Base-by-base conservation (phyloP, 2,113 vertebrate species). In the Nothocercus nigrocapillus region DNA sequence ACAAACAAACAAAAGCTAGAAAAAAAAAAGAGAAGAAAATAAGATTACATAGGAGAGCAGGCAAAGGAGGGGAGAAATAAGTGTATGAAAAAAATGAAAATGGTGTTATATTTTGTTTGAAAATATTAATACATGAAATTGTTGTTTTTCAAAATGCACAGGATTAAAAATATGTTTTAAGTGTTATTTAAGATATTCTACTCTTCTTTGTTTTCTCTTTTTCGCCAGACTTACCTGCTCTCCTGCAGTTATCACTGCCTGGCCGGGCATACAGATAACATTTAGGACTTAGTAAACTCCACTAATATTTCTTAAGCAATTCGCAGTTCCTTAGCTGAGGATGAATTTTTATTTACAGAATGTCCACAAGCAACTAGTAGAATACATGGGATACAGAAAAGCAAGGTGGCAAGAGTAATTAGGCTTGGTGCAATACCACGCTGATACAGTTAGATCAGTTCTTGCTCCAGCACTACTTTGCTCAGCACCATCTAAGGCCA, bases 161-260 rank as follows among this genome's bases (percentile, higher is more conserved):
- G 32, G 75, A 75, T 63, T 90, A 62, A 70, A 87, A 67, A 44
- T 74, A 53, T 30, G 78, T 93, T 90, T 73, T 4, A 79, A 87
- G 68, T 59, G 16, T 79, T 85, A 76, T 17, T 58, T 28, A 95
- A 89, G 44, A 76, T 25, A 58, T 11, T 85, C 85, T 63, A 10
- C 76, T 89, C 76, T 93, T 42, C 22, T 91, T 89, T 89, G 24
- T 61, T 56, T 25, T 70, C 27, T 42, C 22, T 81, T 85, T 92
- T 73, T 69, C 54, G 53, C 30, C 20, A 66, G 49, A 34, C 20
- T 89, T 89, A 93, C 82, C 47, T 85, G 62, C 91, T 82, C 82
- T 95, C 53, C 14, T 0, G 2, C n/a, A 89, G 62, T 88, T 89
- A 87, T 40, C 91, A 47, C 20, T 20, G 49, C 21, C 49, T 49